phyloP scores from a whole-genome alignment of 2,797 vertebrate genomes.

The Sebastolobus alascanus region DNA sequence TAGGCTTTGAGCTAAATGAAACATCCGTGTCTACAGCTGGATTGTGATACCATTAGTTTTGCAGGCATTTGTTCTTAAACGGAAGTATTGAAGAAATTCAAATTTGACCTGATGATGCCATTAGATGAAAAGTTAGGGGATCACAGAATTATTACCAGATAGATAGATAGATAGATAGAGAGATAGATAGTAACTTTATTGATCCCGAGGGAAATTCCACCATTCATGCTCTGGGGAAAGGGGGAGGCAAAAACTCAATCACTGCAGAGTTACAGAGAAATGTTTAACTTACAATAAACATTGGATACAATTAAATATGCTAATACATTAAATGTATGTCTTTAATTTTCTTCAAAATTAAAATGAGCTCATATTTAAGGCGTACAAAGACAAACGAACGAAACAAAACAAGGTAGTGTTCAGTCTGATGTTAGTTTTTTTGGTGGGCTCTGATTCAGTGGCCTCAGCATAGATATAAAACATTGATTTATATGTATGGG shows the following conservation, averaged over 20 bases:
- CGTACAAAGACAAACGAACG: neutral
- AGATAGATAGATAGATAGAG: too few relatives aligned
- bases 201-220: too few relatives aligned
- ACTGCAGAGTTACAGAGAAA: neutral
- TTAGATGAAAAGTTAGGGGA: neutral
- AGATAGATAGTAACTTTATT: too few relatives aligned
- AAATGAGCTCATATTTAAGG: neutral
- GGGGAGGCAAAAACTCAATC: neutral
- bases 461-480: too few relatives aligned
- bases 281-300: neutral
- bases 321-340: neutral
- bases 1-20: neutral
- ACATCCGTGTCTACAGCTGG: neutral
- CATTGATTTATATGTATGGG: too few relatives aligned
- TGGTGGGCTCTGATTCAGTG: too few relatives aligned
- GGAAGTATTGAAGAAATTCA: neutral
- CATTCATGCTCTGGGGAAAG: neutral
- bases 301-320: neutral
- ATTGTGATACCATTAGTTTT: neutral
- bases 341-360: neutral
- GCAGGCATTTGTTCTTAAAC: neutral
- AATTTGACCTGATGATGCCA: neutral
- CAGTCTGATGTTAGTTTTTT: too few relatives aligned
- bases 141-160: too few relatives aligned
- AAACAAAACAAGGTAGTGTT: neutral